A percentile compares a stretch with the other conserved stretches of the same genome.
Conservation (phyloP, 2,797 vertebrate species). For the Streptopelia turtur region DNA sequence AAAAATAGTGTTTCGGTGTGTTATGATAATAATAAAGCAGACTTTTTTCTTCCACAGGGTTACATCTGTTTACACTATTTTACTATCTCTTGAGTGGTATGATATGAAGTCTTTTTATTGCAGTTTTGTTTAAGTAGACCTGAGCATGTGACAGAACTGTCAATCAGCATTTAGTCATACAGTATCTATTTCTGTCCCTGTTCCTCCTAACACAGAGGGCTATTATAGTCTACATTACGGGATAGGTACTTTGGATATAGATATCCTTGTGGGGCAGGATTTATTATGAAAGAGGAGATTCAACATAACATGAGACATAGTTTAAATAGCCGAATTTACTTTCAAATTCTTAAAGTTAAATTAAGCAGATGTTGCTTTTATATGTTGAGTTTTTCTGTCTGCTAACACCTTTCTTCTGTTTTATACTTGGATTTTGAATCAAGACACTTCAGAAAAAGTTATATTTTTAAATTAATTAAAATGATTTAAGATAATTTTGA, state of each 20-base stretch:
- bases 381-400: constrained; percentile 40
- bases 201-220: constrained; percentile 81
- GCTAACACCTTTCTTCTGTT: not conserved
- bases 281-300: constrained; percentile 82
- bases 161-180: constrained; percentile 84
- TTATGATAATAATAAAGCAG: constrained; percentile 66
- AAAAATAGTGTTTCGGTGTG: constrained; percentile 61
- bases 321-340: constrained; percentile 76
- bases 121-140: constrained; percentile 76
- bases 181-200: constrained; percentile 82
- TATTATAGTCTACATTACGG: constrained; percentile 84
- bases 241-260: constrained; percentile 78
- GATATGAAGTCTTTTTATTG: constrained; percentile 78
- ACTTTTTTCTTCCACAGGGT: constrained; percentile 60
- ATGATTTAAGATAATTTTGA: not conserved
- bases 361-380: constrained; percentile 54
- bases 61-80: constrained; percentile 77
- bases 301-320: constrained; percentile 79
- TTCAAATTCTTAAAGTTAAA: constrained; percentile 71
- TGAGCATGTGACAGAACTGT: constrained; percentile 73
- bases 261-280: constrained; percentile 82
- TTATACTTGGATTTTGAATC: not conserved
- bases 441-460: not conserved
- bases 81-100: constrained; percentile 74
- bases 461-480: not conserved